Base-by-base conservation (phyloP, 2,113 vertebrate genomes). In the Suncus etruscus region DNA sequence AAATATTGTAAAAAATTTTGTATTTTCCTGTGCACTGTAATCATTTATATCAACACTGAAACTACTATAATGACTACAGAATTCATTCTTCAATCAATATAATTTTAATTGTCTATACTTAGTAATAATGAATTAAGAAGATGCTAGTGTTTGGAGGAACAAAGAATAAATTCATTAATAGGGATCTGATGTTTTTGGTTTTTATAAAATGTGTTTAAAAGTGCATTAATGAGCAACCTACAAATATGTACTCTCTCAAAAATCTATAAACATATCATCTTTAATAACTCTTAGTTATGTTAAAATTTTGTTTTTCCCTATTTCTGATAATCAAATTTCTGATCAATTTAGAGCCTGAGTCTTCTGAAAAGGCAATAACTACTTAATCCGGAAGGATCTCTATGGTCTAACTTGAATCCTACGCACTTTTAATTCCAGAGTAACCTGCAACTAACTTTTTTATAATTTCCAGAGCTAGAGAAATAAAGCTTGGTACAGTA, bases 1-100 rank as follows among this genome's bases (percentile, higher is more conserved):
- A 80, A 27, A 58, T 54, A 9, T 84, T 83, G 54, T 27, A 8
- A 87, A 61, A 0, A 66, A 9, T 24, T 91, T 32, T 63, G 29
- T 87, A 6, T 75, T 90, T 82, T 81, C 22, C n/a, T n/a, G 0
- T 72, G 9, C 22, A 10, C 58, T 78, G 24, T 94, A 98, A 98
- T 98, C 98, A 98, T 98, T 98, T 97, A 98, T 96, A 91, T 86
- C 94, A 93, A 96, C 78, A 68, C 87, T 94, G 95, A 94, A 91
- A 97, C 92, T 97, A 97, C 96, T 51, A 93, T 8, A 65, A 87
- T 86, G 97, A 94, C 97, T 97, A 96, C 90, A 92, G 89, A 97
- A 96, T 96, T 96, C 96, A 95, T 97, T 61, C 88, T 95, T 87
- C 75, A 95, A 97, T 95, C 96, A 75, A 94, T 95, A 97, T 97